These are phyloP conservation scores for Bos indicus DNA, from an alignment of 2,113 vertebrate genomes.

Conservation along the genomic window DNA sequence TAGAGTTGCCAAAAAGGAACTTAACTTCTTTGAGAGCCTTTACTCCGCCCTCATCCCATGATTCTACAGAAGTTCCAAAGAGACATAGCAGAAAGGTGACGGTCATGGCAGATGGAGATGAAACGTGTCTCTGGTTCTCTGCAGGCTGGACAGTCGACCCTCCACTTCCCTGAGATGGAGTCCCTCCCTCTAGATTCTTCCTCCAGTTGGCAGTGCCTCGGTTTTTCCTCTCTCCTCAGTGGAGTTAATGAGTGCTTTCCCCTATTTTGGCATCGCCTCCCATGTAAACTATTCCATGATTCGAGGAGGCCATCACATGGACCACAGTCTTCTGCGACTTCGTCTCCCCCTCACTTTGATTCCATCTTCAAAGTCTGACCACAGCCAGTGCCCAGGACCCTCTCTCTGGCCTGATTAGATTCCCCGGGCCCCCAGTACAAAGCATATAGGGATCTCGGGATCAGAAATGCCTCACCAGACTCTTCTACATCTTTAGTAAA, in stretches of 20 bases:
- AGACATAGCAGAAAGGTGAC: neutral
- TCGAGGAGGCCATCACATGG: neutral
- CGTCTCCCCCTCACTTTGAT: neutral
- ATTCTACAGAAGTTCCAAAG: neutral
- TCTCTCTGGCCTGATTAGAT: neutral
- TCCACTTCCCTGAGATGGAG: neutral
- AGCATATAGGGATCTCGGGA: neutral
- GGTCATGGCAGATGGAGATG: neutral
- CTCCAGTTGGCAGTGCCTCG: neutral
- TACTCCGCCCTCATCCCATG: neutral
- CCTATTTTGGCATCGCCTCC: neutral
- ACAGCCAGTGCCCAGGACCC: neutral
- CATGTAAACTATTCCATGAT: neutral
- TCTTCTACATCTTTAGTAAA: slow-evolving; percentile 17
- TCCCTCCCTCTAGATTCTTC: neutral
- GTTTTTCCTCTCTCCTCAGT: neutral
- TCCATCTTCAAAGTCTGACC: neutral
- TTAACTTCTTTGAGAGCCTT: neutral
- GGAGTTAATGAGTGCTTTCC: neutral
- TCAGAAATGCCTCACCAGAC: neutral
- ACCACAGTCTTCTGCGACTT: neutral
- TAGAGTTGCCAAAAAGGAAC: slow-evolving; percentile 4
- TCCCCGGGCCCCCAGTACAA: neutral
- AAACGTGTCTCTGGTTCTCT: neutral
- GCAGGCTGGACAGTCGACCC: neutral